Evolutionary conservation across 2,888 invertebrate genomes (phyloP).

Genomic region (Galeruca laticollis): DNA sequence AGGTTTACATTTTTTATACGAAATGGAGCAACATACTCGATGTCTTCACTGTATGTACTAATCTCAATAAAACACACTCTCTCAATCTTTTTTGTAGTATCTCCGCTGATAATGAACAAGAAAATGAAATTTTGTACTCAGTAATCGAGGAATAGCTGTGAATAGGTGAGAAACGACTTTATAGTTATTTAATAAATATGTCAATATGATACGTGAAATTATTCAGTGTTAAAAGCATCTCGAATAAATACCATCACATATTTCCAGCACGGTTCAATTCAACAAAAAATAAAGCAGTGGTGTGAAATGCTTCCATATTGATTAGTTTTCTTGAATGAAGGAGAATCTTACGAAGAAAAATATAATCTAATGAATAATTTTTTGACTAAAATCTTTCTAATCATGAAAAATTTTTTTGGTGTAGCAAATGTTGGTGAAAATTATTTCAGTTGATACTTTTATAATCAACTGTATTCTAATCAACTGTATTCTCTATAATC

Average conservation of each 20-base stretch:
- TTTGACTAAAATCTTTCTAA: no score
- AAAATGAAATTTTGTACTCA: neutral
- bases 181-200: slow-evolving; percentile 36
- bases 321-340: neutral
- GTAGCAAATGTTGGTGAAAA: no score
- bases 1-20: neutral
- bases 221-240: slow-evolving; percentile 54
- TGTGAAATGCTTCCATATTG: neutral
- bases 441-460: no score
- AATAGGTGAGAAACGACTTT: neutral
- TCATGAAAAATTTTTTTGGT: no score
- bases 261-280: neutral
- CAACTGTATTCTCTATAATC: no score
- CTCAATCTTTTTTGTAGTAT: neutral
- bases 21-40: neutral
- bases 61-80: neutral
- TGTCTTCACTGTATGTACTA: neutral
- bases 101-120: neutral
- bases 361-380: no score
- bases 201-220: slow-evolving; percentile 49
- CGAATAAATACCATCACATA: slow-evolving; percentile 24
- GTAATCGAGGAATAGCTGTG: neutral
- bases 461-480: no score
- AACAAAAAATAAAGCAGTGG: neutral
- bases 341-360: neutral